Evolutionary conservation across 2,888 invertebrate genomes (phyloP).

Genomic region (Phasia obesa): DNA sequence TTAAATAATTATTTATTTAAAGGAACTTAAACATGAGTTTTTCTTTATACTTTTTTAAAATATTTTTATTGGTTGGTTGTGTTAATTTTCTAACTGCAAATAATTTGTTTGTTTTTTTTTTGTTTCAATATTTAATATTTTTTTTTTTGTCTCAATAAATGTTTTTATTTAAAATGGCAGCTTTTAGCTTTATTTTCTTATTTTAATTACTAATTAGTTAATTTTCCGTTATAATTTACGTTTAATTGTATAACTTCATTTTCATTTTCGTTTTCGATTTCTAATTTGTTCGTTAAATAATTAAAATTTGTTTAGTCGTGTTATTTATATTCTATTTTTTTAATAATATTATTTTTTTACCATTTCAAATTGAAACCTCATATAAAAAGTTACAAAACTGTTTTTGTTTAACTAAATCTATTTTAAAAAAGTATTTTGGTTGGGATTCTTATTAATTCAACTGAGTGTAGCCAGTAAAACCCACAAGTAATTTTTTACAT

Average conservation of each 20-base stretch:
- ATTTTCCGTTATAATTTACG: constrained; percentile 32
- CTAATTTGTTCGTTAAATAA: constrained; percentile 52
- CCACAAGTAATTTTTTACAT: not conserved
- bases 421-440: constrained; percentile 40
- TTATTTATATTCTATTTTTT: constrained; percentile 12
- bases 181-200: constrained; percentile 67
- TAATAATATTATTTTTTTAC: constrained; percentile 37
- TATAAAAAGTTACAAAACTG: constrained; percentile 69
- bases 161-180: constrained; percentile 71
- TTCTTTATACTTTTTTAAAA: constrained; percentile 57
- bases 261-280: constrained; percentile 17
- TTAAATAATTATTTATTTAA: constrained; percentile 62
- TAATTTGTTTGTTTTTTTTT: constrained; percentile 43
- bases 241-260: constrained; percentile 50
- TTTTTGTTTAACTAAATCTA: constrained; percentile 53
- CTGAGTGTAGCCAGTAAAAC: not conserved
- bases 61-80: constrained; percentile 41
- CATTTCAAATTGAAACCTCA: constrained; percentile 70
- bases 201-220: constrained; percentile 41
- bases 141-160: constrained; percentile 53
- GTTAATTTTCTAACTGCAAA: constrained; percentile 51
- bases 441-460: constrained; percentile 1
- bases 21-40: constrained; percentile 71
- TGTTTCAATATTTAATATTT: constrained; percentile 27
- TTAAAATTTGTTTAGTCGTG: constrained; percentile 59